These are phyloP conservation scores for Cyprinella venusta DNA, from an alignment of 2,797 vertebrate genomes.

Conservation along the genomic window DNA sequence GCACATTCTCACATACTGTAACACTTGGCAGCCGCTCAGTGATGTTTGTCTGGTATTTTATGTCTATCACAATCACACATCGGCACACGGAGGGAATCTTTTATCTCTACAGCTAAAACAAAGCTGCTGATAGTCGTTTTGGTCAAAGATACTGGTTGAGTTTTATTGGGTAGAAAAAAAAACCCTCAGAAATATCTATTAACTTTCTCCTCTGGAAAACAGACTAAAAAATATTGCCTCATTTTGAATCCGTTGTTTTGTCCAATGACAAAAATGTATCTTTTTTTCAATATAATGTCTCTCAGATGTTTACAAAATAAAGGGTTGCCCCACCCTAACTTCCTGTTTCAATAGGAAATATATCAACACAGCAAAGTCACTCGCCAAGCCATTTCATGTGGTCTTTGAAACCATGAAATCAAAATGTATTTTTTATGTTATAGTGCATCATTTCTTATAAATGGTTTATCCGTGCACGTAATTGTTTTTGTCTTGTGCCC, in stretches of 20 bases:
- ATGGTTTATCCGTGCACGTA: background rate
- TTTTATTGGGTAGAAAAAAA: background rate
- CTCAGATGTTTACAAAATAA: background rate
- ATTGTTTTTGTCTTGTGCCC: background rate
- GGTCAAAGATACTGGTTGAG: background rate
- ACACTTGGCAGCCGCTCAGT: conserved; percentile 37
- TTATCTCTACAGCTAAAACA: background rate
- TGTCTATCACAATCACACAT: conserved; percentile 23
- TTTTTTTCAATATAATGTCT: background rate
- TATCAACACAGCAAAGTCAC: background rate
- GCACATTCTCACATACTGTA: conserved; percentile 41
- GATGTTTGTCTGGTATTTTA: conserved; percentile 20
- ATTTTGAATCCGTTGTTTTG: background rate
- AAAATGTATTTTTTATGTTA: background rate
- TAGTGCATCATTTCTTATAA: background rate
- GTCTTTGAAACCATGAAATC: background rate
- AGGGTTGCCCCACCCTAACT: background rate
- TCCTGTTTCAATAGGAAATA: background rate
- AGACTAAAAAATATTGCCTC: background rate
- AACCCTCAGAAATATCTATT: too few species aligned
- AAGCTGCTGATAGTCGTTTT: background rate
- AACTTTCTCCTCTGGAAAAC: background rate
- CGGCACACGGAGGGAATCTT: background rate
- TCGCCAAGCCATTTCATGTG: background rate
- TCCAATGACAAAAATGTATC: background rate